Conservation (phyloP, 1,140 invertebrate species). For the Bombus terrestris region DNA sequence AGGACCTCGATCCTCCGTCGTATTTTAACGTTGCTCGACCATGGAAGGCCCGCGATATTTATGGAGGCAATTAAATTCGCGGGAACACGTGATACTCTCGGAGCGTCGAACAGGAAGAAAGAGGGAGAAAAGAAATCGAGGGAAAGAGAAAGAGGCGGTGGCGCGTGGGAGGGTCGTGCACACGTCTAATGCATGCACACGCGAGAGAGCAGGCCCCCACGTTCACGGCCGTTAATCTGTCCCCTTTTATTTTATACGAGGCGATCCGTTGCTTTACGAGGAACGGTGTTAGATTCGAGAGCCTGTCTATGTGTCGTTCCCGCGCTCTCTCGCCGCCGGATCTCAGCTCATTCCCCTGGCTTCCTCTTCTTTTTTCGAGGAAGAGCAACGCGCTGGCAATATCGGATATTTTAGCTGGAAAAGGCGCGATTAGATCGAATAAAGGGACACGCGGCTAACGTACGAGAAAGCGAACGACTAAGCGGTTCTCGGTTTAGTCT, state of each 20-base stretch:
- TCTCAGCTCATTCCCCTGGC: too few species aligned
- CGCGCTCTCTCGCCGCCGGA: slow-evolving; percentile 49
- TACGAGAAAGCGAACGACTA: too few species aligned
- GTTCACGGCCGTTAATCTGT: slow-evolving; percentile 69
- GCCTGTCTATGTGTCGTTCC: slow-evolving; percentile 37
- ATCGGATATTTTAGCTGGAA: not conserved
- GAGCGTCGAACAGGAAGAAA: slow-evolving; percentile 36
- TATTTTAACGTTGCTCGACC: slow-evolving; percentile 35
- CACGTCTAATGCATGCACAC: slow-evolving; percentile 37
- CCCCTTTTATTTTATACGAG: slow-evolving; percentile 72
- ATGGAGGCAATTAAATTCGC: slow-evolving; percentile 77
- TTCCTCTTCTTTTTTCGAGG: not conserved
- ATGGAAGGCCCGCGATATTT: slow-evolving; percentile 67
- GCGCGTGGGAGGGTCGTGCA: slow-evolving; percentile 62
- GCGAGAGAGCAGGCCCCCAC: slow-evolving; percentile 36
- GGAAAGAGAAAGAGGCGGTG: not conserved
- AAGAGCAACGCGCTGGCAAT: not conserved
- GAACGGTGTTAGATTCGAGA: slow-evolving; percentile 54
- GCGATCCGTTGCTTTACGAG: slow-evolving; percentile 67
- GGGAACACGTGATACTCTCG: slow-evolving; percentile 68
- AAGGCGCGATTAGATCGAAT: not conserved
- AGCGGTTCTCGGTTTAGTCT: too few species aligned
- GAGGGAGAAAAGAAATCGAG: not conserved
- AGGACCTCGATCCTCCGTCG: not conserved
- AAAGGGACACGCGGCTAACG: too few species aligned